phyloP scores from a whole-genome alignment of 2,113 vertebrate species.

The Aleadryas rufinucha region DNA sequence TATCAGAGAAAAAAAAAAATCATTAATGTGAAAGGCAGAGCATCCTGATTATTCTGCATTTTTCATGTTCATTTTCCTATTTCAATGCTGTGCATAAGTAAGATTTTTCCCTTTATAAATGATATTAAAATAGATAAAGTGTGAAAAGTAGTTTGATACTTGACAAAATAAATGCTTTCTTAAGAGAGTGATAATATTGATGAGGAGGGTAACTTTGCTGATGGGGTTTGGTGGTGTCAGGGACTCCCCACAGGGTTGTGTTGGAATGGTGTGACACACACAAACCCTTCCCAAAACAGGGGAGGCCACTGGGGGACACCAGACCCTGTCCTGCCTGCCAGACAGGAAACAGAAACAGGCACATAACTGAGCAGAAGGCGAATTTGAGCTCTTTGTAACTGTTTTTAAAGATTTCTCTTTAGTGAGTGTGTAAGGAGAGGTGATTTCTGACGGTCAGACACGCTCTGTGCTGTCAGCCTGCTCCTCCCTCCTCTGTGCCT shows the following conservation, averaged over 20 bases:
- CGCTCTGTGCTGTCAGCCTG: neutral
- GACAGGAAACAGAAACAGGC: neutral
- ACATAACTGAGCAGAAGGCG: neutral
- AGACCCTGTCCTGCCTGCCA: neutral
- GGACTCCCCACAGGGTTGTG: neutral
- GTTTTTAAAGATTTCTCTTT: neutral
- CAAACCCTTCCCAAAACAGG: neutral
- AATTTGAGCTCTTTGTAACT: neutral
- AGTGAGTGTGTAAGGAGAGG: neutral
- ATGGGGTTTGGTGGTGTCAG: neutral
- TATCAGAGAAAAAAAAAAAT: neutral
- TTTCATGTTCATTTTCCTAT: neutral
- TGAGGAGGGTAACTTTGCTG: neutral
- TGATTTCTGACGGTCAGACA: neutral
- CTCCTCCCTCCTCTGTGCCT: slow-evolving; percentile 23
- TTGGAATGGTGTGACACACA: neutral
- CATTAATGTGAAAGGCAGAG: neutral
- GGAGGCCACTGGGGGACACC: neutral
- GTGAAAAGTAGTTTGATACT: neutral
- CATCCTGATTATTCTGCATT: neutral
- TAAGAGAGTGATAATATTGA: neutral
- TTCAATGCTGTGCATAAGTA: neutral
- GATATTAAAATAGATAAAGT: neutral
- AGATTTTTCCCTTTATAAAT: neutral
- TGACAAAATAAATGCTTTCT: neutral